Evolutionary conservation across 2,888 invertebrate species (phyloP).

Genomic region (Cephus spinipes): DNA sequence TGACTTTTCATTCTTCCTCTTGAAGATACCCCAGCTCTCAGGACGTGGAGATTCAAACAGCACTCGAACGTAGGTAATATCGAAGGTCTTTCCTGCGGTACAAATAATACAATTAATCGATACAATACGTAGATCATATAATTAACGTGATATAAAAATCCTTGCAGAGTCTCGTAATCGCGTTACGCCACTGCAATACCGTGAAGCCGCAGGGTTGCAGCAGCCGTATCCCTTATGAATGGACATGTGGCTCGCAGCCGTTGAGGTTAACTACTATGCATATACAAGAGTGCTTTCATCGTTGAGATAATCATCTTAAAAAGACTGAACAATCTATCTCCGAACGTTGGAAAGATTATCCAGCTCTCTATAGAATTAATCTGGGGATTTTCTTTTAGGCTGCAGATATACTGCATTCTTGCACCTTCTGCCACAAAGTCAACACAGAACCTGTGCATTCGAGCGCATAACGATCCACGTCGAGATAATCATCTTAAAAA

Average conservation of each 20-base stretch:
- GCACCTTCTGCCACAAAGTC: background rate
- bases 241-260: constrained; percentile 42
- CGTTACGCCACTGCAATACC: constrained; percentile 33
- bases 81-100: constrained; percentile 89
- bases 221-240: constrained; percentile 30
- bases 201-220: constrained; percentile 15
- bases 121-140: background rate
- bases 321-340: background rate
- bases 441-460: background rate
- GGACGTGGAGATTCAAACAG: constrained; percentile 96
- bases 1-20: constrained; percentile 81
- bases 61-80: constrained; percentile 95
- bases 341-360: background rate
- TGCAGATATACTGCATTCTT: background rate
- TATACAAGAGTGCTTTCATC: background rate
- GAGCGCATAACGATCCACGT: background rate
- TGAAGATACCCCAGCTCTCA: constrained; percentile 97
- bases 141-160: background rate
- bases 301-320: background rate
- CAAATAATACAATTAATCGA: background rate
- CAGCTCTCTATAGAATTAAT: background rate
- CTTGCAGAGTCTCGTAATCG: background rate
- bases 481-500: background rate
- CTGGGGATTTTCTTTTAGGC: background rate
- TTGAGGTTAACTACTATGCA: constrained; percentile 5